Base-by-base conservation (phyloP, 1,140 invertebrate species). In the Aleiodes sp. region DNA sequence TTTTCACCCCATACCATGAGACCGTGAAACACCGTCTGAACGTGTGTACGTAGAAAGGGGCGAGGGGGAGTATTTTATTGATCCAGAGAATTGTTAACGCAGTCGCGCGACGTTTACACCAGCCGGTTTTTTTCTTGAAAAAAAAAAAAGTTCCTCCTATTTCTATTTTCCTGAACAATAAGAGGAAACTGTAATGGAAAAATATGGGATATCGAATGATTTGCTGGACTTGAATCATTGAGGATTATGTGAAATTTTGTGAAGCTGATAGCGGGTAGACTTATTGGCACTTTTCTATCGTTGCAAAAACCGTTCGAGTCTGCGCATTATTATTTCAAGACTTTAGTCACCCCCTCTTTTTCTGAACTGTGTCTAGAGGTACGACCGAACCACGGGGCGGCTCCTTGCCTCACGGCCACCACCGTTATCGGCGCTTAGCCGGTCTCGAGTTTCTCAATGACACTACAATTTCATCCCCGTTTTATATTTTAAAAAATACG, bases 31-130 rank as follows among this genome's bases (percentile, higher is more conserved):
- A 61, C 19, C n/a, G 59, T 2, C 31, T 16, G 56, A 33, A 24
- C 4, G 56, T 33, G n/a, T 24, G 21, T 52, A 52, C 12, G 21
- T 52, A 16, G 12, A 52, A 24, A 8, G 2, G 9, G 28, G 8
- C 12, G 24, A 56, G n/a, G 39, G 65, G 63, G 70, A 46, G 66
- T 43, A 21, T 60, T 73, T 68, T 73, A 73, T 73, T 68, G 72
- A 73, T 73, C 69, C 57, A 19, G 26, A 35, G 65, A 12, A 52
- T 28, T 73, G 39, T 21, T 29, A 43, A 33, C 68, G 56, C 68
- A 62, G 9, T 24, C 63, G 16, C 62, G 14, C n/a, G 14, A 12
- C 4, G 46, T 24, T 7, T 2, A 8, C 12, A 46, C 46, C 21
- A 35, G 4, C 31, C 10, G 9, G 16, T 26, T 43, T 16, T 26